Base-by-base conservation (phyloP, 2,113 vertebrate genomes). In the Callipepla squamata region DNA sequence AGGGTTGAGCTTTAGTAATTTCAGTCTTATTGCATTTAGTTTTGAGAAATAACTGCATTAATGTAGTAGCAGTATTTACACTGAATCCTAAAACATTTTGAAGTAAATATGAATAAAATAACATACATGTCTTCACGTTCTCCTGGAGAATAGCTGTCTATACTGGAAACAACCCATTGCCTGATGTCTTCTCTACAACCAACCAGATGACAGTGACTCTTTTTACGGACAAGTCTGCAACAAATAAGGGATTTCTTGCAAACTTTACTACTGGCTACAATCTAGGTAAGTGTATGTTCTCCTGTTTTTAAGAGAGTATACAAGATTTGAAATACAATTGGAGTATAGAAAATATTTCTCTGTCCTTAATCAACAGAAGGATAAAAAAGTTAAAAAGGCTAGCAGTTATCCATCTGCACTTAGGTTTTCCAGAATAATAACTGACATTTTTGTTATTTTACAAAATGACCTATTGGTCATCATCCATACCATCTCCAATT, bases 211-310 rank as follows among this genome's bases (percentile, higher is more conserved):
- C 98, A 18, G 97, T 99, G 11, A 95, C 98, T 95, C 95, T 99
- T 34, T 94, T 84, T 51, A 98, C 98, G 0, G 94, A 99, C 42
- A 0, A 4, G 0, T 51, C 28, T 0, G 21, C 15, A 42, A 55
- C 91, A 1, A 59, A 47, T 7, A 90, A 69, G 23, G 99, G 99
- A 25, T 99, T 99, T 97, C 97, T 92, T 67, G 99, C 99, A 48
- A 99, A 99, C 88, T 99, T 99, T 82, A 99, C 98, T 45, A 97
- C 98, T 3, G 99, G 99, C 36, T 96, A 98, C 55, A 20, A 82
- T 26, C 97, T 99, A 55, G 98, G 99, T 59, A 94, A 96, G 92
- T 84, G 96, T 82, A 36, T 42, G 15, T 88, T 66, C 11, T 10
- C 38, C 34, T 87, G 9, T 18, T 7, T 80, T 68, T 89, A 63